Conservation (phyloP, 2,113 vertebrate species). For the Rhabdomys dilectus region DNA sequence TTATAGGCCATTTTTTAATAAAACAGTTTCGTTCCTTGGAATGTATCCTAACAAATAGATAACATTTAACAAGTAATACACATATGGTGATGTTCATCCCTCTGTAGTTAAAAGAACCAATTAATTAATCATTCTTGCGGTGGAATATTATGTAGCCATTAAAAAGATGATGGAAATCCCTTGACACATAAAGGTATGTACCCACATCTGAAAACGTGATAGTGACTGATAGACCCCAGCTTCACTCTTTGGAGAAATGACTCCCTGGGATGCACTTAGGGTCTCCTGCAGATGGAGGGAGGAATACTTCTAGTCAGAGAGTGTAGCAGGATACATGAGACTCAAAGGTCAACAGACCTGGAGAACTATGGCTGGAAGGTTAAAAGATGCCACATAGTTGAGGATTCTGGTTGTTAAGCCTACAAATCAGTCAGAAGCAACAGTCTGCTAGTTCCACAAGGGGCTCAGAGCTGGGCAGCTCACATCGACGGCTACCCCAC, state of each 20-base stretch:
- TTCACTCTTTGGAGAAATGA: not conserved
- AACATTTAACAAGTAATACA: not conserved
- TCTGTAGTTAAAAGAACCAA: not conserved
- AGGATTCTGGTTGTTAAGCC: not conserved
- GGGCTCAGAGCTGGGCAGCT: rapidly evolving
- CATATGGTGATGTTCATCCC: not conserved
- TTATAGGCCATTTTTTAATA: not conserved
- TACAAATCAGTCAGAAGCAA: not conserved
- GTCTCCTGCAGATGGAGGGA: not conserved
- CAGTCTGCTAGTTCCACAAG: not conserved
- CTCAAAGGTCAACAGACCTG: too few species aligned
- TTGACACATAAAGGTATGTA: not conserved
- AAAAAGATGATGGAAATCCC: not conserved
- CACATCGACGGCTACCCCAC: rapidly evolving
- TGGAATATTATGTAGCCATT: not conserved
- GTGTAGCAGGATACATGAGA: rapidly evolving
- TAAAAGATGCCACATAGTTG: not conserved
- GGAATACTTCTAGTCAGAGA: not conserved
- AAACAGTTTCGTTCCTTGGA: not conserved
- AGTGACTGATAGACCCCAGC: not conserved
- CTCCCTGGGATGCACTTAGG: not conserved
- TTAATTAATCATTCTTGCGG: not conserved
- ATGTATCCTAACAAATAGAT: not conserved
- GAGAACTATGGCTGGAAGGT: not conserved
- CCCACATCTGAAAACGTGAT: not conserved